A percentile compares a stretch with the other conserved stretches of the same genome.
Evolutionary conservation across 1,140 invertebrate genomes (phyloP).

Genomic region (Lepidotrigona ventralis): DNA sequence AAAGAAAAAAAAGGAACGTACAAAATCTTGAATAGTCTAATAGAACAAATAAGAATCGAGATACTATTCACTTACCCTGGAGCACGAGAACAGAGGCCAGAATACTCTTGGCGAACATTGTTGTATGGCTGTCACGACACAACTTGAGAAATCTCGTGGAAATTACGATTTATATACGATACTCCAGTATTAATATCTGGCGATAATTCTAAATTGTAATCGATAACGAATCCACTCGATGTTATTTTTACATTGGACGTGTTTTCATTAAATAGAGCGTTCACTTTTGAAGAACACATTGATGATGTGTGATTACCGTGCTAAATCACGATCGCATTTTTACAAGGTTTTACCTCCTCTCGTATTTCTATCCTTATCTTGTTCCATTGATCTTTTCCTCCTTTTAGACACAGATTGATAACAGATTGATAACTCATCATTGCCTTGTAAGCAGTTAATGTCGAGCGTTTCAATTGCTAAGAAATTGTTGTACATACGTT

Average conservation of each 20-base stretch:
- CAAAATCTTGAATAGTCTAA: background rate
- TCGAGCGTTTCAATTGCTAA: background rate
- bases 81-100: conserved; percentile 47
- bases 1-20: background rate
- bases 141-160: background rate
- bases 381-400: too few species aligned
- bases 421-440: too few species aligned
- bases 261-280: background rate
- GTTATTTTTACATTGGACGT: background rate
- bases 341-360: background rate
- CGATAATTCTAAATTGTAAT: conserved; percentile 51
- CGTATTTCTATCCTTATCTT: too few species aligned
- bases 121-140: background rate
- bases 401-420: background rate
- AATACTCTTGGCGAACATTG: conserved; percentile 59
- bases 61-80: conserved; percentile 60
- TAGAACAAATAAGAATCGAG: background rate
- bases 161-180: conserved; percentile 52
- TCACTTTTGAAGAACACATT: background rate
- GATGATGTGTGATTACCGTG: background rate
- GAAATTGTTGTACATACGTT: background rate
- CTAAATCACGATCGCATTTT: background rate
- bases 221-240: conserved; percentile 26
- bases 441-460: background rate
- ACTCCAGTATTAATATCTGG: conserved; percentile 15